Conservation (phyloP, 2,888 invertebrate genomes). For the Smittia sp. region DNA sequence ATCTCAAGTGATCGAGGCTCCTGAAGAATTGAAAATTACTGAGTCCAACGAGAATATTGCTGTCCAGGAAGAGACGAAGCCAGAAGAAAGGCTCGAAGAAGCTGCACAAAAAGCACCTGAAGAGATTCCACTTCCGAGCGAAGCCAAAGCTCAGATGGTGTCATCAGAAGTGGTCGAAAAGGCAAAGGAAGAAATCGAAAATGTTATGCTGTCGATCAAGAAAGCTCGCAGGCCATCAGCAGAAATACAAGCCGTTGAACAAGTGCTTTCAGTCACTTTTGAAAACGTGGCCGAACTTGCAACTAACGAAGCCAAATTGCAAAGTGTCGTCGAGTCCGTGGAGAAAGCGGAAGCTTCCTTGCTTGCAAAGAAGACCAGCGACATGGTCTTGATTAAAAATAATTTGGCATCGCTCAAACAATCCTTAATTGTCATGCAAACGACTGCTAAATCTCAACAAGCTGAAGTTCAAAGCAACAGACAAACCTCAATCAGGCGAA, state of each 20-base stretch:
- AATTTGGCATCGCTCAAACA: background rate
- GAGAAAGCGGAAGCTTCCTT: conserved; percentile 23
- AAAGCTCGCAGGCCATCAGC: background rate
- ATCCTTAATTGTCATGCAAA: background rate
- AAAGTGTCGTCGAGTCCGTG: background rate
- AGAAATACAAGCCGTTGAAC: too few species aligned
- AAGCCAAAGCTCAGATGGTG: too few species aligned
- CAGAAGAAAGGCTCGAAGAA: conserved; percentile 43
- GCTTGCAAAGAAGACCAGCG: conserved; percentile 42
- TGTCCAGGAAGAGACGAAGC: conserved; percentile 11
- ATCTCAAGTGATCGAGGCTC: conserved; percentile 44
- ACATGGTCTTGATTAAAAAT: too few species aligned
- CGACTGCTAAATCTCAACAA: conserved; percentile 17
- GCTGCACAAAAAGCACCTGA: too few species aligned
- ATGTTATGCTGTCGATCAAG: background rate
- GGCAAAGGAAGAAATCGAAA: conserved; percentile 29
- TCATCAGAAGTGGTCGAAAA: too few species aligned
- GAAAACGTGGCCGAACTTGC: background rate
- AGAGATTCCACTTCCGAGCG: too few species aligned
- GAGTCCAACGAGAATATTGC: conserved; percentile 48
- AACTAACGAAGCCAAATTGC: background rate
- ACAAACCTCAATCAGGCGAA: conserved; percentile 32
- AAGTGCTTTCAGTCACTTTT: conserved; percentile 33
- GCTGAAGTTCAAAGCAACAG: conserved; percentile 37
- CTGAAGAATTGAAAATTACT: conserved; percentile 46